Percentiles rank a stretch among this genome's conserved stretches.
phyloP scores from a whole-genome alignment of 2,797 vertebrate species.

The Ctenosaura bakeri region DNA sequence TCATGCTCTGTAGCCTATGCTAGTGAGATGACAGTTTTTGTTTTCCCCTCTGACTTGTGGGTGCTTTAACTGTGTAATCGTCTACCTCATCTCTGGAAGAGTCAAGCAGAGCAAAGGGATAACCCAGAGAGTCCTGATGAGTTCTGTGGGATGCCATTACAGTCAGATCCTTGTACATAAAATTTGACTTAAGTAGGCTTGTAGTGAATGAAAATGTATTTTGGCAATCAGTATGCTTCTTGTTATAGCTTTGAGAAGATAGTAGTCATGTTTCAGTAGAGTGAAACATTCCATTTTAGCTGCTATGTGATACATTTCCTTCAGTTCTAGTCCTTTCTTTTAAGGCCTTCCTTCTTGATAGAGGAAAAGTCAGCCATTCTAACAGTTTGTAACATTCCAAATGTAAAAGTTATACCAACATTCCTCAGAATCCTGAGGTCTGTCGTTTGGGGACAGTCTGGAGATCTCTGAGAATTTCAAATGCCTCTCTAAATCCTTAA shows the following conservation, averaged over 20 bases:
- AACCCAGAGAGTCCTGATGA: constrained; percentile 60
- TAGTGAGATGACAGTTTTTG: constrained; percentile 42
- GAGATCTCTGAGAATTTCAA: too few relatives aligned
- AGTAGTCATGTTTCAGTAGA: background rate
- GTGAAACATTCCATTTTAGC: too few relatives aligned
- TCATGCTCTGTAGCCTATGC: constrained; percentile 52
- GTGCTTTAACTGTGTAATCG: constrained; percentile 34
- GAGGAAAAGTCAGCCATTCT: too few relatives aligned
- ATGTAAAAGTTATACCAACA: too few relatives aligned
- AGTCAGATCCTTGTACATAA: constrained; percentile 72
- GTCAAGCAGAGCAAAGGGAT: constrained; percentile 48
- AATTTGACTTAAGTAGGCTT: constrained; percentile 65
- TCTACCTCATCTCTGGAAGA: constrained; percentile 32
- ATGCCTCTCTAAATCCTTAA: too few relatives aligned
- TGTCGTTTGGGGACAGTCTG: too few relatives aligned
- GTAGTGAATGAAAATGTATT: constrained; percentile 42
- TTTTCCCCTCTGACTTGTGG: constrained; percentile 46
- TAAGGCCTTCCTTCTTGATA: too few relatives aligned
- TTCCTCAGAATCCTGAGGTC: too few relatives aligned
- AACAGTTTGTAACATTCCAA: too few relatives aligned
- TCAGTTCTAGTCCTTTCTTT: too few relatives aligned
- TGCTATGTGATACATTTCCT: too few relatives aligned
- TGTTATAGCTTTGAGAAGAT: background rate
- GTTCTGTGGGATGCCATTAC: constrained; percentile 54
- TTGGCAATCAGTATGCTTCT: background rate